Evolutionary conservation across 2,888 invertebrate species (phyloP).

Genomic region (Pachydiplax longipennis): DNA sequence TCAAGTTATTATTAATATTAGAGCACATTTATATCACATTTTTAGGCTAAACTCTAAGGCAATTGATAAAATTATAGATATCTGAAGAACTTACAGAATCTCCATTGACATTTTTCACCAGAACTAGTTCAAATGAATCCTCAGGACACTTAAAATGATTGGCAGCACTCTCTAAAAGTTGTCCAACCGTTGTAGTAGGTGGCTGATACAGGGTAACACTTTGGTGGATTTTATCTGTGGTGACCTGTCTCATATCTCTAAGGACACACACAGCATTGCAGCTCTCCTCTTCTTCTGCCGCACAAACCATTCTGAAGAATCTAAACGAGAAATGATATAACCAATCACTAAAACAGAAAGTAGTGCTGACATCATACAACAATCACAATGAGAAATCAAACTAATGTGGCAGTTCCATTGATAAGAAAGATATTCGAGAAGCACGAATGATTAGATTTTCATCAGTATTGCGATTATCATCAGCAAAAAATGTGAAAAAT

Average conservation of each 20-base stretch:
- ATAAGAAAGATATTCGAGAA: too few relatives aligned
- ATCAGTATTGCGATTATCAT: too few relatives aligned
- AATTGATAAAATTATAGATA: too few relatives aligned
- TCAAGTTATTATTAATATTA: too few relatives aligned
- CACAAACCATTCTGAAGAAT: conserved; percentile 59
- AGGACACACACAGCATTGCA: conserved; percentile 60
- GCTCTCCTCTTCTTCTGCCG: conserved; percentile 57
- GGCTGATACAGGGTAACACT: neutral
- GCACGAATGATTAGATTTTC: too few relatives aligned
- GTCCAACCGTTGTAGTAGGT: conserved; percentile 14
- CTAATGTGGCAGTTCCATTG: too few relatives aligned
- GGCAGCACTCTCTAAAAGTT: neutral
- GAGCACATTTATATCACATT: too few relatives aligned
- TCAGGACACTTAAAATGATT: neutral
- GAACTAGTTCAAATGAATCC: conserved; percentile 25
- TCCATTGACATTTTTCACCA: neutral
- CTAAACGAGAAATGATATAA: neutral
- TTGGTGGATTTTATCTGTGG: neutral
- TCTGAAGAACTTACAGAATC: neutral
- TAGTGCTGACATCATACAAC: neutral
- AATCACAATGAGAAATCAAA: too few relatives aligned
- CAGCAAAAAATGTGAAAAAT: too few relatives aligned
- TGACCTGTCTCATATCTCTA: conserved; percentile 56
- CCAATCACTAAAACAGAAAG: neutral
- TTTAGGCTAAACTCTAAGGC: too few relatives aligned